A percentile compares a stretch with the other conserved stretches of the same genome.
Conservation (phyloP, 2,797 vertebrate species). For the Leucoraja ocellata region DNA sequence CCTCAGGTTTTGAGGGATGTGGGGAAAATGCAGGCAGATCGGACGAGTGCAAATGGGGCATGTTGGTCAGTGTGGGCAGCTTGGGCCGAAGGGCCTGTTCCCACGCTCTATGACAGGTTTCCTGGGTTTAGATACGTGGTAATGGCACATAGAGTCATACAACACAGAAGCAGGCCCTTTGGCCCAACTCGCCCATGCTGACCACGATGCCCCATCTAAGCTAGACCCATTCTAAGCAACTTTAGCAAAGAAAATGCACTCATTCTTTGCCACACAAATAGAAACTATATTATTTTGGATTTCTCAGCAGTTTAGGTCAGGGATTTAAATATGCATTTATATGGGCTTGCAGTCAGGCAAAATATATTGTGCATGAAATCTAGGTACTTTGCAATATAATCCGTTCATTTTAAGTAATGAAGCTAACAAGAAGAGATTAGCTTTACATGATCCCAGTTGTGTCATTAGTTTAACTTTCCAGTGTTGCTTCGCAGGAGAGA, state of each 20-base stretch:
- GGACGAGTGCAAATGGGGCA: too few species aligned
- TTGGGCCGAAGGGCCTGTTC: not conserved
- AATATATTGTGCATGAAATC: not conserved
- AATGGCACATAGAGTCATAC: too few species aligned
- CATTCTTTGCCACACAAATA: not conserved
- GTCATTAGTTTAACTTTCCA: not conserved
- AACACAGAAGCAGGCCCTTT: too few species aligned
- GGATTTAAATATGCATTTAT: not conserved
- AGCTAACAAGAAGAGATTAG: not conserved
- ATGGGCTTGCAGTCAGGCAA: not conserved
- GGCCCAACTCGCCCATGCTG: too few species aligned
- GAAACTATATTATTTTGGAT: not conserved
- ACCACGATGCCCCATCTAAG: too few species aligned
- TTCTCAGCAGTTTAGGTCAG: not conserved
- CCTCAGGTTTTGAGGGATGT: not conserved
- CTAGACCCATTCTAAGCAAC: too few species aligned
- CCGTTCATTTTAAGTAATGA: not conserved
- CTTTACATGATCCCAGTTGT: not conserved
- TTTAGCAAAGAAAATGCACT: not conserved
- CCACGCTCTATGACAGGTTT: not conserved
- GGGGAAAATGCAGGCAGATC: too few species aligned
- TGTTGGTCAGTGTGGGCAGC: too few species aligned
- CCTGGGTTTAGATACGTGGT: not conserved
- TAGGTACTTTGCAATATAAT: not conserved
- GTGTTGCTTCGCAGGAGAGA: not conserved